A percentile compares a stretch with the other conserved stretches of the same genome.
phyloP scores from a whole-genome alignment of 35 echinoderm and acorn worm species.

The Ophioderma brevispina region DNA sequence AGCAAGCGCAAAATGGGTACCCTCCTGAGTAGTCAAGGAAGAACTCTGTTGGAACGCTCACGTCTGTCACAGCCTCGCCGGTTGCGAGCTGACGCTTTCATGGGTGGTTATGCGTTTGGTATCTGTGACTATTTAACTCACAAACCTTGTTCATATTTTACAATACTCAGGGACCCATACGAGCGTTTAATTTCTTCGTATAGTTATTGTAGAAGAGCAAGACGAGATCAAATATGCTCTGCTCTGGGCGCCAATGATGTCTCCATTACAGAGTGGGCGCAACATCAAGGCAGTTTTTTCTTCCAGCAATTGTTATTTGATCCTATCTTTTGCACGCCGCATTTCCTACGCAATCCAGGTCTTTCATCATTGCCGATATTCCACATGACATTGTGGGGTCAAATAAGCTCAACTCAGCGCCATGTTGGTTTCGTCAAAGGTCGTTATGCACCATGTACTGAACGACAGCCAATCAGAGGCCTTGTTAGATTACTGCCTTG shows the following conservation, averaged over 20 bases:
- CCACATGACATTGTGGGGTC: constrained; percentile 4
- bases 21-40: background rate
- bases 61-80: background rate
- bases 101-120: constrained; percentile 93
- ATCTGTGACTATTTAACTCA: constrained; percentile 63
- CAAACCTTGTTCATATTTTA: constrained; percentile 61
- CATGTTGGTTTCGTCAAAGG: background rate
- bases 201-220: constrained; percentile 57
- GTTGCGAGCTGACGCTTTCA: constrained; percentile 6
- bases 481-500: constrained; percentile 21
- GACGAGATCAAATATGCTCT: constrained; percentile 41
- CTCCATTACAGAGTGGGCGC: constrained; percentile 59
- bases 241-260: constrained; percentile 27
- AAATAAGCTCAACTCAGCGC: background rate
- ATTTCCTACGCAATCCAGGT: background rate
- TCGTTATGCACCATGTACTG: background rate
- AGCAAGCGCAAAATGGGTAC: background rate
- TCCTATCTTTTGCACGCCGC: constrained; percentile 25
- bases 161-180: constrained; percentile 68
- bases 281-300: constrained; percentile 73
- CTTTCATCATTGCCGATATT: background rate
- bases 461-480: background rate
- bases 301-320: constrained; percentile 65
- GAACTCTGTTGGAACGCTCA: background rate
- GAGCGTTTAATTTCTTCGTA: constrained; percentile 54